A percentile compares a stretch with the other conserved stretches of the same genome.
Evolutionary conservation across 2,888 invertebrate species (phyloP).

Genomic region (Bibio marci): DNA sequence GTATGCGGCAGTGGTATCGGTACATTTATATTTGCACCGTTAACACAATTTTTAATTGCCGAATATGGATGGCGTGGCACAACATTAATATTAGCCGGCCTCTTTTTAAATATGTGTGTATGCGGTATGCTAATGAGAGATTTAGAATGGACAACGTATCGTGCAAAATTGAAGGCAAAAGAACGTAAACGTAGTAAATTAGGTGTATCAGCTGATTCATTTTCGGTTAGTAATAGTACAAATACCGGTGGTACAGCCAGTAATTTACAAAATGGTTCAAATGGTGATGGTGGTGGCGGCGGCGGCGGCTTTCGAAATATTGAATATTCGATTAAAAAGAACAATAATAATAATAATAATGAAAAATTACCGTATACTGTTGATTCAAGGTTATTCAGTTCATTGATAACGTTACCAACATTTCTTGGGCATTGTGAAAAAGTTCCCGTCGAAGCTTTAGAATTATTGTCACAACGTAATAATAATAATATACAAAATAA

Average conservation of each 20-base stretch:
- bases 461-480: conserved; percentile 48
- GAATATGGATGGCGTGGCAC: conserved; percentile 75
- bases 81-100: conserved; percentile 60
- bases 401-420: conserved; percentile 73
- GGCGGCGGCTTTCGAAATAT: conserved; percentile 8
- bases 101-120: conserved; percentile 65
- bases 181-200: conserved; percentile 43
- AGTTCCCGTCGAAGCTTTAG: conserved; percentile 56
- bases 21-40: conserved; percentile 70
- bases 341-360: too few species aligned
- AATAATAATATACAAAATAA: conserved; percentile 58
- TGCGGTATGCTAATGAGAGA: conserved; percentile 67
- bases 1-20: conserved; percentile 81
- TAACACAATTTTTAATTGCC: conserved; percentile 53
- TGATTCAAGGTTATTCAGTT: conserved; percentile 40
- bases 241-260: conserved; percentile 37
- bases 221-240: conserved; percentile 50
- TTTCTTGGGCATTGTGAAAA: conserved; percentile 62
- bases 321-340: conserved; percentile 10
- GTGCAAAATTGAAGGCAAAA: conserved; percentile 43
- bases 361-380: too few species aligned
- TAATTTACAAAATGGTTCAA: conserved; percentile 26
- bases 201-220: conserved; percentile 51
- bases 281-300: conserved; percentile 12
- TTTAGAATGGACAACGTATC: conserved; percentile 35